These are phyloP conservation scores for Drosophila ambigua DNA, from an alignment of 1,140 invertebrate species.

Conservation along the genomic window DNA sequence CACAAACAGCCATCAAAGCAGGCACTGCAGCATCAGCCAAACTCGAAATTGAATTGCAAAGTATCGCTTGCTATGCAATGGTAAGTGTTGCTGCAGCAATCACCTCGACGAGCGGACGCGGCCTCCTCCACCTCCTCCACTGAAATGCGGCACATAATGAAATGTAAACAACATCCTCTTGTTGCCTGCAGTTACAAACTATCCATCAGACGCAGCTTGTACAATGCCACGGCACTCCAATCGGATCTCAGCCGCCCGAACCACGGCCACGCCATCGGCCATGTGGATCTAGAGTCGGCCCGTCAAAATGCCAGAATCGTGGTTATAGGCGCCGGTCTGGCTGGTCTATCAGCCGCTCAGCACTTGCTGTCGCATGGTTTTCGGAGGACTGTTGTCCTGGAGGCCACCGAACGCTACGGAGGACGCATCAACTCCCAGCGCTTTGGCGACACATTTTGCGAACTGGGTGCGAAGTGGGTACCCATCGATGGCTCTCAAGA, in stretches of 20 bases:
- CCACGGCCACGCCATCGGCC: constrained; percentile 7
- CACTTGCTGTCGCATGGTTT: constrained; percentile 88
- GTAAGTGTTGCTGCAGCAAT: constrained; percentile 45
- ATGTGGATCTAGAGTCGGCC: constrained; percentile 50
- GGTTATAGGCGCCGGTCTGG: constrained; percentile 90
- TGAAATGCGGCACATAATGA: constrained; percentile 21
- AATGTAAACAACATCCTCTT: constrained; percentile 1
- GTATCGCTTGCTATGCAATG: constrained; percentile 59
- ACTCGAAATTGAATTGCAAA: constrained; percentile 15
- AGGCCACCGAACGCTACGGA: constrained; percentile 90
- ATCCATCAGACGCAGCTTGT: constrained; percentile 61
- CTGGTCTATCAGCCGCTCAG: constrained; percentile 90
- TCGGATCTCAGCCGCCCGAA: constrained; percentile 44
- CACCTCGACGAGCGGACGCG: constrained; percentile 1
- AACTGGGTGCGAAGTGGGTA: constrained; percentile 87
- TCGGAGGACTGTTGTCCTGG: constrained; percentile 88
- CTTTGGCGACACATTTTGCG: constrained; percentile 89
- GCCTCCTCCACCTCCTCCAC: too few species aligned
- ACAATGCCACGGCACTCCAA: constrained; percentile 66
- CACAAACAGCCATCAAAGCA: too few species aligned
- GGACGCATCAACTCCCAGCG: constrained; percentile 90
- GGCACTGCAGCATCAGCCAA: not conserved
- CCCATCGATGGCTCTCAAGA: constrained; percentile 69
- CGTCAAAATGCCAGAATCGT: constrained; percentile 86
- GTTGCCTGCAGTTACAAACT: constrained; percentile 50